Evolutionary conservation across 2,888 invertebrate genomes (phyloP).

Genomic region (Chymomyza amoena): DNA sequence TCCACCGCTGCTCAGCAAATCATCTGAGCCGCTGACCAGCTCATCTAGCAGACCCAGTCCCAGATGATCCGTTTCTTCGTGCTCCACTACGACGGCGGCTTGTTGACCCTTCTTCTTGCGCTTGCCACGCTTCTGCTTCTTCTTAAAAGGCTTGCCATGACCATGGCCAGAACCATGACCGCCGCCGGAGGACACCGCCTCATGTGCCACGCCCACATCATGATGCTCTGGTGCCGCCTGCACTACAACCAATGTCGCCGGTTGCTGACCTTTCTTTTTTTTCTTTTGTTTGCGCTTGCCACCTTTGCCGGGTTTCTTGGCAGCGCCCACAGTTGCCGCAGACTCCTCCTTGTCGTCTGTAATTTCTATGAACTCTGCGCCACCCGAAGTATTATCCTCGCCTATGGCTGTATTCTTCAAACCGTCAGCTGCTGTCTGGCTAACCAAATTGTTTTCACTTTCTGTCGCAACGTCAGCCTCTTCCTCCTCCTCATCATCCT

Average conservation of each 20-base stretch:
- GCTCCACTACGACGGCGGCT: constrained; percentile 41
- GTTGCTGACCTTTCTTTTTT: constrained; percentile 35
- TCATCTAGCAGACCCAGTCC: constrained; percentile 71
- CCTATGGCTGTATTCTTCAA: constrained; percentile 46
- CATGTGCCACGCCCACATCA: constrained; percentile 44
- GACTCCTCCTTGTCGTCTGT: constrained; percentile 51
- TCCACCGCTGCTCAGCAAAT: constrained; percentile 43
- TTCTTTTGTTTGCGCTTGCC: constrained; percentile 63
- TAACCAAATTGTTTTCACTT: constrained; percentile 22
- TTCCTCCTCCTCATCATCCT: constrained; percentile 24
- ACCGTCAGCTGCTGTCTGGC: constrained; percentile 23
- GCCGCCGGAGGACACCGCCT: constrained; percentile 10
- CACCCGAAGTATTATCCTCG: constrained; percentile 47
- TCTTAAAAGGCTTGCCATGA: constrained; percentile 58
- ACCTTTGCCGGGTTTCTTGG: constrained; percentile 62
- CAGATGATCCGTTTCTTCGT: constrained; percentile 55
- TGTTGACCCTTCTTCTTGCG: constrained; percentile 70
- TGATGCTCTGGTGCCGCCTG: constrained; percentile 61
- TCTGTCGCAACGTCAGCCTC: constrained; percentile 44
- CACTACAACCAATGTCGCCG: constrained; percentile 73
- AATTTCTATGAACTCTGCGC: constrained; percentile 74
- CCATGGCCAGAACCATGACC: constrained; percentile 42
- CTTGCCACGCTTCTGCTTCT: constrained; percentile 72
- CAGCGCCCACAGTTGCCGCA: constrained; percentile 28
- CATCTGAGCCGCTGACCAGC: constrained; percentile 50